Conservation (phyloP, 2,797 vertebrate species). For the Caiman crocodilus region DNA sequence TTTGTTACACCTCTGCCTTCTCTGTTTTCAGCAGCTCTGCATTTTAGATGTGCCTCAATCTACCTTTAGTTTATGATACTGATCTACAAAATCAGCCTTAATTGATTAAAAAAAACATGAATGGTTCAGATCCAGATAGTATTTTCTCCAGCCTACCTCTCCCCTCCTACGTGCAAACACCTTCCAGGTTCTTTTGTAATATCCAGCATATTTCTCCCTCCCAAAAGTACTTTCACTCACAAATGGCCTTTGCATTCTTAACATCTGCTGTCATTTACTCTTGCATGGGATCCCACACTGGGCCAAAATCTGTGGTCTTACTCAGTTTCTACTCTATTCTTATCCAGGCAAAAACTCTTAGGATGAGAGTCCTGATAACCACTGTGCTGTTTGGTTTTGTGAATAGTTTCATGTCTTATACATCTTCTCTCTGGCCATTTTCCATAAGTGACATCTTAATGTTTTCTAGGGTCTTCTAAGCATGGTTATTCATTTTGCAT, state of each 20-base stretch:
- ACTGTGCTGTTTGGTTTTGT: neutral
- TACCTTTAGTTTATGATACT: neutral
- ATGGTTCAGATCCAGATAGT: neutral
- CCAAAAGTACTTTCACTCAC: neutral
- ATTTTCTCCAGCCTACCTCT: neutral
- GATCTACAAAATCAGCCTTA: neutral
- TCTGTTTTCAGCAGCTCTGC: neutral
- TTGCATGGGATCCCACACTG: neutral
- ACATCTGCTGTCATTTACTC: neutral
- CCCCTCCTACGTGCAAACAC: neutral
- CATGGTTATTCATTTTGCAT: neutral
- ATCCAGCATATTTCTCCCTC: neutral
- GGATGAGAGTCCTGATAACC: neutral
- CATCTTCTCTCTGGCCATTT: neutral
- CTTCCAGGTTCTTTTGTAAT: neutral
- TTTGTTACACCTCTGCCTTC: neutral
- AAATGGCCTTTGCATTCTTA: neutral
- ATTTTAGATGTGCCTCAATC: neutral
- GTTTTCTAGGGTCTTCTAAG: neutral
- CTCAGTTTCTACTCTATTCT: neutral
- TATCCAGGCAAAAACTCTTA: neutral
- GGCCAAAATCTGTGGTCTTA: neutral
- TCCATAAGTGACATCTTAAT: neutral
- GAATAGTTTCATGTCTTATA: neutral
- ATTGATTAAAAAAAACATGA: neutral